phyloP scores from a whole-genome alignment of 1,140 invertebrate species.

The Sinella curviseta region DNA sequence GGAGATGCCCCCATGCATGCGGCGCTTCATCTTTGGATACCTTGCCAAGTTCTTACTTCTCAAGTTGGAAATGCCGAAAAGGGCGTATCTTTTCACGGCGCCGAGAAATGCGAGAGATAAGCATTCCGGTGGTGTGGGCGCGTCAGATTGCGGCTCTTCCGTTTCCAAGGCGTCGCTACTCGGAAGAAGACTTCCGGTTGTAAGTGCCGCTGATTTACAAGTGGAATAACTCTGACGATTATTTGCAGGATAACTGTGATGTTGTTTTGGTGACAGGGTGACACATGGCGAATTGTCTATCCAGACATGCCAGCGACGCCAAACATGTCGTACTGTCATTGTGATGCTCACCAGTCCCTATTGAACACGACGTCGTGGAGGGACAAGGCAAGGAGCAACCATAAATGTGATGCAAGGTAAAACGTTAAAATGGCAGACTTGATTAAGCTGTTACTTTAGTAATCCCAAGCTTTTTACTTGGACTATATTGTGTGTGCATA shows the following conservation, averaged over 20 bases:
- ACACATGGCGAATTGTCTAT: conserved; percentile 44
- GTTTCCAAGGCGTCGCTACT: not conserved
- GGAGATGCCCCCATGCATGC: conserved; percentile 58
- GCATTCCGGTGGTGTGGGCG: not conserved
- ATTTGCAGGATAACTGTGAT: not conserved
- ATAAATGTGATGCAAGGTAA: conserved; percentile 15
- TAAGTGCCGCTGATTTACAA: not conserved
- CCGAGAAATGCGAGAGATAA: not conserved
- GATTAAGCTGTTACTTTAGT: too few species aligned
- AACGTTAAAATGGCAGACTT: not conserved
- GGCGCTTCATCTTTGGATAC: conserved; percentile 60
- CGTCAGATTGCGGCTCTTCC: not conserved
- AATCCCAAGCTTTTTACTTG: too few species aligned
- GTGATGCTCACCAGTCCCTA: conserved; percentile 25
- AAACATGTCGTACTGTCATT: not conserved
- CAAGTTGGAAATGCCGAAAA: conserved; percentile 54
- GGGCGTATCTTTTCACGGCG: conserved; percentile 21
- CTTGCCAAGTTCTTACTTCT: conserved; percentile 60
- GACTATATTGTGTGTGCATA: too few species aligned
- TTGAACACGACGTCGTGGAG: not conserved
- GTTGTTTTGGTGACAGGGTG: conserved; percentile 24
- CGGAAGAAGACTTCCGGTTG: not conserved
- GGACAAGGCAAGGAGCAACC: conserved; percentile 14
- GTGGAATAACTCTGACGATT: not conserved
- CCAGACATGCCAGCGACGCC: conserved; percentile 41